A percentile compares a stretch with the other conserved stretches of the same genome.
Conservation (phyloP, 2,113 vertebrate genomes). For the Crotalus viridis region DNA sequence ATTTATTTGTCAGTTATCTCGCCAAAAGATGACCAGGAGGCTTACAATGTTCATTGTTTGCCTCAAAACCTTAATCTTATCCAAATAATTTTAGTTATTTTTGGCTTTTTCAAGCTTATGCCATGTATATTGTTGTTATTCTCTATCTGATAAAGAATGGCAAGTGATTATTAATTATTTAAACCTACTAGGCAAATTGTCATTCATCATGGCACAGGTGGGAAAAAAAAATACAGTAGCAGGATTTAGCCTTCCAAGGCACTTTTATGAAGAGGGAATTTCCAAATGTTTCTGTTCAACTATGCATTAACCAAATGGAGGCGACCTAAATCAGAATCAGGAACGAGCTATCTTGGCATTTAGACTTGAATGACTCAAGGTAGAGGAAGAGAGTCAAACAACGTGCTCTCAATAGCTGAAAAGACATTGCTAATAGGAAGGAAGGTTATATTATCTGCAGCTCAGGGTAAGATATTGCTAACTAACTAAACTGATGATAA, state of each 20-base stretch:
- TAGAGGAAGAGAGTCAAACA: background rate
- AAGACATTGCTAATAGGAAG: background rate
- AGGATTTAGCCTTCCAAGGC: too few species aligned
- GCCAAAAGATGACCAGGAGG: too few species aligned
- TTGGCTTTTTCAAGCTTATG: background rate
- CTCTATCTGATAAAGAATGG: too few species aligned
- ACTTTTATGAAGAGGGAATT: too few species aligned
- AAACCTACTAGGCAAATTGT: background rate
- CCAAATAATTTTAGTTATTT: background rate
- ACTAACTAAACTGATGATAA: background rate
- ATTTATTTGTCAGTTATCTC: too few species aligned
- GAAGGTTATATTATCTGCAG: background rate
- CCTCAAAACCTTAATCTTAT: background rate
- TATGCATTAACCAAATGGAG: too few species aligned
- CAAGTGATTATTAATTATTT: background rate
- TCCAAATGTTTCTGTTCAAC: too few species aligned
- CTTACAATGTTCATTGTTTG: background rate
- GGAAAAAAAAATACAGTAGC: too few species aligned
- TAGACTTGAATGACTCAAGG: too few species aligned
- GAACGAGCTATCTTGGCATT: too few species aligned
- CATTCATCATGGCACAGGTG: background rate
- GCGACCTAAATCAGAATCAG: too few species aligned
- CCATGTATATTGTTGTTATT: background rate
- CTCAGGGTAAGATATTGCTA: background rate
- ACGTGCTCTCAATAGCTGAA: background rate